Conservation (phyloP, 1,140 invertebrate species). For the Centruroides sculpturatus region DNA sequence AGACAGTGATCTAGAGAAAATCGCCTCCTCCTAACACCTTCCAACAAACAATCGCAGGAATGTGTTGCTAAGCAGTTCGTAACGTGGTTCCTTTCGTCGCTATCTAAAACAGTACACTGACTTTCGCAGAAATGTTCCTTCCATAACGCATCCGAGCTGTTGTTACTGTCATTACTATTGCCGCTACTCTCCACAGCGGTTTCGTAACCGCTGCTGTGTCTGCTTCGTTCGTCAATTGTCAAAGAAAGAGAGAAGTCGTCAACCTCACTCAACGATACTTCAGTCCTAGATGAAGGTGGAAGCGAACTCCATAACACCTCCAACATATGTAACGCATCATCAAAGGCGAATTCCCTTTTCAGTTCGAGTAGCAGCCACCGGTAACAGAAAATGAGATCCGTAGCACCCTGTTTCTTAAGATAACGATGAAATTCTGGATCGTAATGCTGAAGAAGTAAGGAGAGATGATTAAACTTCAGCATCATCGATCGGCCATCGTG, state of each 20-base stretch:
- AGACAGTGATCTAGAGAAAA: not conserved
- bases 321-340: slow-evolving; percentile 84
- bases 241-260: not conserved
- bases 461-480: slow-evolving; percentile 78
- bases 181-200: not conserved
- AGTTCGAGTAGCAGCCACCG: slow-evolving; percentile 90
- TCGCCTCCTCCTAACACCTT: not conserved
- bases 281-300: slow-evolving; percentile 39
- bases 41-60: not conserved
- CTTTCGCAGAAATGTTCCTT: slow-evolving; percentile 7
- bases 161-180: not conserved
- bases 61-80: not conserved
- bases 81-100: not conserved
- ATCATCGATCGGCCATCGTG: slow-evolving; percentile 86
- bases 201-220: not conserved
- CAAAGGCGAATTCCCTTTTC: slow-evolving; percentile 94
- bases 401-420: slow-evolving; percentile 57
- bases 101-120: slow-evolving; percentile 2
- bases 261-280: slow-evolving; percentile 7
- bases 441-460: slow-evolving; percentile 72
- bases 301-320: slow-evolving; percentile 91
- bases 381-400: slow-evolving; percentile 89
- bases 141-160: slow-evolving; percentile 4
- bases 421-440: slow-evolving; percentile 84
- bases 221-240: not conserved